phyloP scores from a whole-genome alignment of 2,113 vertebrate species.

The Xyrauchen texanus region DNA sequence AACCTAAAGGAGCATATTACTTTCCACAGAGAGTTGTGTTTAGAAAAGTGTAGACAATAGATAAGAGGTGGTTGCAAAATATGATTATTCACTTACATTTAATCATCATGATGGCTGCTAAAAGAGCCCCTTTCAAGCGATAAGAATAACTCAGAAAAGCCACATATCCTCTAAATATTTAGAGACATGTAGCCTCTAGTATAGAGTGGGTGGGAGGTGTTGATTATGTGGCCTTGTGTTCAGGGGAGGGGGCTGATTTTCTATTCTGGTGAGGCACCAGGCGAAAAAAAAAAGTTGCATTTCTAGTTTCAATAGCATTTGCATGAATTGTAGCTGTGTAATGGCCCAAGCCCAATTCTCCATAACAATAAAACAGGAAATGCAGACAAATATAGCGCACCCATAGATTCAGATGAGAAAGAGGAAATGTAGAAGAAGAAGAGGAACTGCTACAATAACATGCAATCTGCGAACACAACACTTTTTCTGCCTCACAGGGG shows the following conservation, averaged over 20 bases:
- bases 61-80: neutral
- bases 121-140: neutral
- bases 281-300: slow-evolving; percentile 23
- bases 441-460: slow-evolving; percentile 70
- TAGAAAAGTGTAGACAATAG: neutral
- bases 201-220: neutral
- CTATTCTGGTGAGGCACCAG: slow-evolving; percentile 38
- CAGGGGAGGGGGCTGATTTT: slow-evolving; percentile 47
- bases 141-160: neutral
- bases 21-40: neutral
- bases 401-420: slow-evolving; percentile 53
- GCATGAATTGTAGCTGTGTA: slow-evolving; percentile 56
- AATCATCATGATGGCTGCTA: neutral
- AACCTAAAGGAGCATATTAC: neutral
- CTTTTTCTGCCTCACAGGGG: slow-evolving; percentile 61
- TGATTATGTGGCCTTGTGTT: neutral
- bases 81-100: neutral
- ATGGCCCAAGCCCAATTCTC: slow-evolving; percentile 56
- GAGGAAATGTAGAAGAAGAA: slow-evolving; percentile 34
- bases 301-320: slow-evolving; percentile 54
- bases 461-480: slow-evolving; percentile 70
- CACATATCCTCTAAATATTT: neutral
- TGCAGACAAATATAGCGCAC: slow-evolving; percentile 59
- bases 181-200: neutral
- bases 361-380: slow-evolving; percentile 54